phyloP scores from a whole-genome alignment of 2,113 vertebrate species.

The Eretmochelys imbricata region DNA sequence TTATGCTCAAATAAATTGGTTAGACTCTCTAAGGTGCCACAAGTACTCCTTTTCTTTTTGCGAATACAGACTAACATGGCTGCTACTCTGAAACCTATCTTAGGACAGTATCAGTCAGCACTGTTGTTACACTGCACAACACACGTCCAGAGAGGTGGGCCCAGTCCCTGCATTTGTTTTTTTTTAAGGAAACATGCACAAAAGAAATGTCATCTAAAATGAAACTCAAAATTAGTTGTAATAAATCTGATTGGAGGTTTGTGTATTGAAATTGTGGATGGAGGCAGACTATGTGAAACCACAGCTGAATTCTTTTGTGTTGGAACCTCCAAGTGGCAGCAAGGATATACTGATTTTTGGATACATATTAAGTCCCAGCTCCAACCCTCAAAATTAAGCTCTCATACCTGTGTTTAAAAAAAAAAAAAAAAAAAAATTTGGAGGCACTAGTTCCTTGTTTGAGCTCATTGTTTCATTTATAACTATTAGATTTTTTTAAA shows the following conservation, averaged over 20 bases:
- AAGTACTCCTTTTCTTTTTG: too few relatives aligned
- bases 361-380: background rate
- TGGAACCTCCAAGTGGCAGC: background rate
- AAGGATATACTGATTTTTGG: background rate
- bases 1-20: too few relatives aligned
- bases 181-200: background rate
- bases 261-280: background rate
- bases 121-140: background rate
- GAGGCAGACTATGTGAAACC: background rate
- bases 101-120: background rate
- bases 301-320: background rate
- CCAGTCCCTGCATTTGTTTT: background rate
- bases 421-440: too few relatives aligned
- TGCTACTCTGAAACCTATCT: background rate
- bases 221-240: background rate
- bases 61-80: too few relatives aligned
- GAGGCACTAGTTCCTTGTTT: background rate
- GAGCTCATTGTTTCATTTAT: background rate
- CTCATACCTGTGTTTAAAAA: background rate
- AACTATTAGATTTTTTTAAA: background rate
- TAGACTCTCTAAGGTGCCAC: too few relatives aligned
- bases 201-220: background rate
- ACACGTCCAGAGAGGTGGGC: background rate
- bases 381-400: background rate
- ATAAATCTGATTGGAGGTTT: background rate